Base-by-base conservation (phyloP, 2,888 invertebrate genomes). In the Drosophila rubida region DNA sequence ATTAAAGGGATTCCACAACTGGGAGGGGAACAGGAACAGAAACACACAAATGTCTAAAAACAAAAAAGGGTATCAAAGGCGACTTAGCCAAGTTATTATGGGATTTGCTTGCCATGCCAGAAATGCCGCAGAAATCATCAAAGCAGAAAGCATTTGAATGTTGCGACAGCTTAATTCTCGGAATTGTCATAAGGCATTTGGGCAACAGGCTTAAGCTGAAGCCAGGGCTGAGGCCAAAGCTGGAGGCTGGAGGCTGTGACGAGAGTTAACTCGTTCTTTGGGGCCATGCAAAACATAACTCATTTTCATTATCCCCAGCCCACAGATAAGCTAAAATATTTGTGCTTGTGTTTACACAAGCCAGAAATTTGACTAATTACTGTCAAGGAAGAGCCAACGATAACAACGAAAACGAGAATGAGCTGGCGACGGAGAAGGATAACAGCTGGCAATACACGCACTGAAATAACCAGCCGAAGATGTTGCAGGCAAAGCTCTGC, bases 341-440 rank as follows among this genome's bases (percentile, higher is more conserved):
- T 69, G 30, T 53, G 42, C 37, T 22, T n/a, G 30, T 62, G 62
- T 54, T 55, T 39, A 19, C 49, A 48, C 27, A 27, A 37, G 55
- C 35, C 59, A 42, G 46, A 62, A 59, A 45, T 53, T 53, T 58
- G 57, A 54, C 69, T 71, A 71, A 75, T 71, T 75, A 60, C 45
- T 30, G 30, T 13, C 49, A 51, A 58, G 44, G 3, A 50, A 25
- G 42, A 53, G 42, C 4, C 32, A 32, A 39, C 7, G 35, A 25
- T 41, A 53, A 44, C 5, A 49, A 22, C 32, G 25, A 22, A 14
- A 1, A 30, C n/a, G 35, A 22, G 11, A 11, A 4, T 4, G n/a
- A n/a, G 5, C 11, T 5, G 32, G n/a, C 4, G 11, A 2, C 14
- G n/a, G 11, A 9, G 27, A 22, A 32, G 32, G 22, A 32, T 4